phyloP scores from a whole-genome alignment of 2,888 invertebrate genomes.

The Agrenia bidenticulata region DNA sequence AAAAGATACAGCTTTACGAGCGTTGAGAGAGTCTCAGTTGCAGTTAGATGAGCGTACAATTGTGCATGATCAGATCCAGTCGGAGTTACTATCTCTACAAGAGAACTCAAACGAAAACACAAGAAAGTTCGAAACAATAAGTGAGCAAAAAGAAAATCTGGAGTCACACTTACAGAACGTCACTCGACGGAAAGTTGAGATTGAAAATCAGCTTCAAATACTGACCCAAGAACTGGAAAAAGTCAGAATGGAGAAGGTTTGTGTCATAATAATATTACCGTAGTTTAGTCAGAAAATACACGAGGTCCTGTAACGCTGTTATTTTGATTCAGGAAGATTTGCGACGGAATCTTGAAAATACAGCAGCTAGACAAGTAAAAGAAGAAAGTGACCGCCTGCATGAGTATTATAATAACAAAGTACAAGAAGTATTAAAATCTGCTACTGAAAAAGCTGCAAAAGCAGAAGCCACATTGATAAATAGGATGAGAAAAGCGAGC shows the following conservation, averaged over 20 bases:
- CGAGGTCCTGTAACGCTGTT: slow-evolving; percentile 7
- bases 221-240: background rate
- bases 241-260: slow-evolving; percentile 3
- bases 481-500: slow-evolving; percentile 39
- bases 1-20: slow-evolving; percentile 42
- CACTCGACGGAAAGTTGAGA: background rate
- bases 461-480: slow-evolving; percentile 37
- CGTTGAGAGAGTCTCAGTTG: slow-evolving; percentile 42
- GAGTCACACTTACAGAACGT: background rate
- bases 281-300: slow-evolving; percentile 4
- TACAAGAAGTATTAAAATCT: slow-evolving; percentile 42
- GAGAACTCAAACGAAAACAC: slow-evolving; percentile 15
- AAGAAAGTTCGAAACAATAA: slow-evolving; percentile 14
- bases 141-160: background rate
- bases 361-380: slow-evolving; percentile 31
- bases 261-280: too few species aligned
- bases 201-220: background rate
- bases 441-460: slow-evolving; percentile 41
- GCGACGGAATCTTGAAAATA: slow-evolving; percentile 28
- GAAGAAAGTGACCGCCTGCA: slow-evolving; percentile 47
- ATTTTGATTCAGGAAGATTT: slow-evolving; percentile 13
- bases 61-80: slow-evolving; percentile 27
- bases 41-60: slow-evolving; percentile 38
- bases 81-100: slow-evolving; percentile 28
- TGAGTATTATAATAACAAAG: slow-evolving; percentile 45